Conservation (phyloP, 2,113 vertebrate genomes). For the Dolichallabes microphthalmus region DNA sequence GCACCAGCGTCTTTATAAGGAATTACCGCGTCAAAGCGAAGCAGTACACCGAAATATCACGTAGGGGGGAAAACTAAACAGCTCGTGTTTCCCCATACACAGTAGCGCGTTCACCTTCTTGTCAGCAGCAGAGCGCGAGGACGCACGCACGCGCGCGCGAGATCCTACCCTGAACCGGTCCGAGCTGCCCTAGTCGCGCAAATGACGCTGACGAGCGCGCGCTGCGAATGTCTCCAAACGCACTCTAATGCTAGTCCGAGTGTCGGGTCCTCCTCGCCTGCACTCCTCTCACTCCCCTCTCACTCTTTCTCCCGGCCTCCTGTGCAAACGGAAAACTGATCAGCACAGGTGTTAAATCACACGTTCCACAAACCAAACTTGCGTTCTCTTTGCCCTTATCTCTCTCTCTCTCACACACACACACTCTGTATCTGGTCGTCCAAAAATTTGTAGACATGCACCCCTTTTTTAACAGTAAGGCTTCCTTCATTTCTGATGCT, state of each 20-base stretch:
- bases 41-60: not conserved
- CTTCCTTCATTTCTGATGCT: not conserved
- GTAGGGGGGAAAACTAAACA: not conserved
- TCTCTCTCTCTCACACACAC: not conserved
- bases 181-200: slow-evolving; percentile 55
- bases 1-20: not conserved
- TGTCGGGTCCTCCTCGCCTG: not conserved
- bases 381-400: not conserved
- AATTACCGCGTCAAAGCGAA: not conserved
- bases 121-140: slow-evolving; percentile 17
- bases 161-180: slow-evolving; percentile 58
- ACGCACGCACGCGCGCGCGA: not conserved
- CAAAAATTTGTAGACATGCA: not conserved
- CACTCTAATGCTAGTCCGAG: slow-evolving; percentile 59
- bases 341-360: not conserved
- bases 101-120: slow-evolving; percentile 36
- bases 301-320: not conserved
- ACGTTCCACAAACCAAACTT: not conserved
- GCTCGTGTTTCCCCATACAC: not conserved
- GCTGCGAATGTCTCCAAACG: slow-evolving; percentile 61
- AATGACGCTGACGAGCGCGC: slow-evolving; percentile 62
- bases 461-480: not conserved
- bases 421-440: not conserved
- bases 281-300: not conserved
- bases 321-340: not conserved